Evolutionary conservation across 2,797 vertebrate species (phyloP), one percentile per base, ranked within the genome.

Genomic region (Chaetophractus vellerosus): DNA sequence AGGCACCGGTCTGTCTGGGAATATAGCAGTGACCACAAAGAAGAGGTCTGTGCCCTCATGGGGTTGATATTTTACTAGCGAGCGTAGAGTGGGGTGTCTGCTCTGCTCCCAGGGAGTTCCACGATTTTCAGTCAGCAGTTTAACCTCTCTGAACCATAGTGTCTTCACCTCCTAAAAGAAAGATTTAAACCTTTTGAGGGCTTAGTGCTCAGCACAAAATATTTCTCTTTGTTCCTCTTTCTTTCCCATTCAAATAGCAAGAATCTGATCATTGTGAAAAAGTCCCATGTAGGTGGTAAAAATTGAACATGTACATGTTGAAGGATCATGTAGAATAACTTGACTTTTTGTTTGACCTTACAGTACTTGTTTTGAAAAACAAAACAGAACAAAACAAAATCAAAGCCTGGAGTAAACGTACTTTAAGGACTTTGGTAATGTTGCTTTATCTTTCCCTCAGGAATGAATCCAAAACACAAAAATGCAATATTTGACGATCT

Each of bases 311-410:
- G 23, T 57, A 63, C 48, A 71, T 28, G 23, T 87, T 84, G 86
- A 91, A 76, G 87, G 18, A 84, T 72, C 93, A 82, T 93, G 59
- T 78, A 76, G 66, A 93, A 19, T 57, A 92, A 92, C 74, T 94
- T 95, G 94, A 96, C 84, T 94, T 96, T 95, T 90, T 87, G 48
- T 92, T 91, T 96, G 92, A 94, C 88, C 63, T 88, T 74, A 79
- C 88, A 96, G 82, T 64, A 85, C 84, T 95, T 75, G 81, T 82
- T 75, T 86, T 93, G 94, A 38, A 79, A 89, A 94, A 92, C 52
- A 86, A 76, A 92, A 90, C 64, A 81, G 79, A 86, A 93, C 63
- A 81, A 96, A 96, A 80, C 64, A 72, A 93, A 92, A 86, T 94
- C 57, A 95, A 96, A 96, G 78, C 57, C 87, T 96, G 88, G 96